A percentile compares a stretch with the other conserved stretches of the same genome.
These are phyloP conservation scores for Brachionus angularis DNA, from an alignment of 1,140 invertebrate species.

Conservation along the genomic window DNA sequence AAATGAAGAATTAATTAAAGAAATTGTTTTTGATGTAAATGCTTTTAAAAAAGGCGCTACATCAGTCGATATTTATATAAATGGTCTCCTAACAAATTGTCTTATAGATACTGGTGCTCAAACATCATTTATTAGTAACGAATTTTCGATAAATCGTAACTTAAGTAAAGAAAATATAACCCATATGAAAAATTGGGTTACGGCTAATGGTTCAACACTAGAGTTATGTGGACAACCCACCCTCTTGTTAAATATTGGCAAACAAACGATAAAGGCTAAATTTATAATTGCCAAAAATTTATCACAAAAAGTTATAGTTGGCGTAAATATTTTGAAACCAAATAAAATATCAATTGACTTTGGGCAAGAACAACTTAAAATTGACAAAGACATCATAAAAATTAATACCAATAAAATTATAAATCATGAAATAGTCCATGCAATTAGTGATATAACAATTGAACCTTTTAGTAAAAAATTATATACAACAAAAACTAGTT, in stretches of 20 bases:
- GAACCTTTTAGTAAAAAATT: constrained; percentile 25
- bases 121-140: constrained; percentile 5
- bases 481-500: neutral
- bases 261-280: no score
- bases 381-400: neutral
- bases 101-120: no score
- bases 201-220: neutral
- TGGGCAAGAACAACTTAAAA: no score
- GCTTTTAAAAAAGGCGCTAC: neutral
- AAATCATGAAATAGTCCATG: neutral
- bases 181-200: neutral
- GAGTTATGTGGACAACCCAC: neutral
- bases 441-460: neutral
- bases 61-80: neutral
- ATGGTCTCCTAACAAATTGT: neutral
- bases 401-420: neutral
- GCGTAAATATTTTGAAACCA: no score
- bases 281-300: no score
- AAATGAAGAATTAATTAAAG: constrained; percentile 2
- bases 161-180: neutral
- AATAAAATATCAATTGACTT: no score
- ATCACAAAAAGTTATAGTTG: no score
- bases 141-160: neutral
- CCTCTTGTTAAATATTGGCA: no score
- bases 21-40: no score